Base-by-base conservation (phyloP, 2,113 vertebrate species). In the Clarias gariepinus region DNA sequence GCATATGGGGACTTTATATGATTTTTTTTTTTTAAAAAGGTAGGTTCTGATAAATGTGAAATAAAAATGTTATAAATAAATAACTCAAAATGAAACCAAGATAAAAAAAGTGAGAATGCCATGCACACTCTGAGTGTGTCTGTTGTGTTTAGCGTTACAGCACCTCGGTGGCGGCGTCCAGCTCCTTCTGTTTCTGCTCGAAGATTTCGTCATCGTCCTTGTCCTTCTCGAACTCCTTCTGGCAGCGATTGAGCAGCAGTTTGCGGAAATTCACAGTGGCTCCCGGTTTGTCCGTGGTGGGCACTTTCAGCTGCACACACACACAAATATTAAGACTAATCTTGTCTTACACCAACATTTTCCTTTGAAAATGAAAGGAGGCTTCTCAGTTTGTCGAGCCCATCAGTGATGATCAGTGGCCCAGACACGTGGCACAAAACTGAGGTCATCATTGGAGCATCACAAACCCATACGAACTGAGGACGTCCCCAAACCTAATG, bases 221-320 rank as follows among this genome's bases (percentile, higher is more conserved):
- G 94, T 99, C 98, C 92, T 98, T 98, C 86, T 99, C 98, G 93
- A 99, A 99, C 82, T 99, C 98, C 86, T 99, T 99, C 95, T 99
- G 98, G 93, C 98, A 99, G 64, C 98, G 98, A 90, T 99, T 99
- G 87, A 99, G 94, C 60, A 99, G 95, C 90, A 99, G 87, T 92
- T 99, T 99, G 85, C 98, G 97, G 94, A 99, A 99, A 92, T 98
- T 99, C 53, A 98, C 98, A 4, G 93, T 96, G 93, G 93, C 93
- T 81, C 95, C 96, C 47, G 98, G 97, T 88, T 99, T 99, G 91
- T 99, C 98, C 25, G 97, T 91, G 94, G 96, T 96, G 87, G 97
- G 96, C 64, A 99, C 98, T 90, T 98, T 99, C 86, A 99, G 92
- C 98, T 99, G 92, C 85, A 90, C 0, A 16, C 6, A 71, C 7